phyloP scores from a whole-genome alignment of 2,797 vertebrate species.

The Neosalanx taihuensis region DNA sequence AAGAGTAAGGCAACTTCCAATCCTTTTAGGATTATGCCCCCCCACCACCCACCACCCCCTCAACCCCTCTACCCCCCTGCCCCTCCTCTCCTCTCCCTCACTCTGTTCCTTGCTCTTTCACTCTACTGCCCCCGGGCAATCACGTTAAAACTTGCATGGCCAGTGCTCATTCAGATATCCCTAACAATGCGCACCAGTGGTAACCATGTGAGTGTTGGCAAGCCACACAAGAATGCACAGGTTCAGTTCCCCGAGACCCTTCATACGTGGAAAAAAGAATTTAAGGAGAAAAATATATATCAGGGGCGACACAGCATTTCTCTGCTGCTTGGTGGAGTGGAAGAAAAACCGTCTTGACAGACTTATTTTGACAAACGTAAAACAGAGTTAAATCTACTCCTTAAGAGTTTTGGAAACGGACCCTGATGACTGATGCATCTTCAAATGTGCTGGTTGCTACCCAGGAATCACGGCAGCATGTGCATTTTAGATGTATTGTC shows the following conservation, averaged over 20 bases:
- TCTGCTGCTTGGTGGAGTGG: constrained; percentile 4
- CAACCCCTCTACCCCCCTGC: constrained; percentile 17
- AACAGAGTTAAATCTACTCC: not conserved
- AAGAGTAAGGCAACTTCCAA: constrained; percentile 68
- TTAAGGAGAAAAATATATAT: constrained; percentile 31
- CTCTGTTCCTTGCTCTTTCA: constrained; percentile 71
- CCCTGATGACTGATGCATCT: not conserved
- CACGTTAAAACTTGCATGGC: constrained; percentile 92
- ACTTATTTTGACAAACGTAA: not conserved
- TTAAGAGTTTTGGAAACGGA: not conserved
- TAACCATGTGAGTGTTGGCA: constrained; percentile 93
- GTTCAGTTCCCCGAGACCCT: constrained; percentile 82
- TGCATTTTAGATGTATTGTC: not conserved
- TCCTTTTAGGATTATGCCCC: constrained; percentile 78
- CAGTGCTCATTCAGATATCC: constrained; percentile 90
- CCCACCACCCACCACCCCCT: constrained; percentile 12
- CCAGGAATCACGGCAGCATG: not conserved
- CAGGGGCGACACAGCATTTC: constrained; percentile 35
- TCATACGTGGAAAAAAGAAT: constrained; percentile 32
- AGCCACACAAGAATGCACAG: constrained; percentile 89
- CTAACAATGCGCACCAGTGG: constrained; percentile 86
- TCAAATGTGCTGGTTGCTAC: not conserved
- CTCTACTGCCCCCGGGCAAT: constrained; percentile 85
- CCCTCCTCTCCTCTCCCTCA: constrained; percentile 18
- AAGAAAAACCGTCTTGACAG: not conserved